These are phyloP conservation scores for Scrobipalpa atriplicella DNA, from an alignment of 2,888 invertebrate genomes.

Conservation along the genomic window DNA sequence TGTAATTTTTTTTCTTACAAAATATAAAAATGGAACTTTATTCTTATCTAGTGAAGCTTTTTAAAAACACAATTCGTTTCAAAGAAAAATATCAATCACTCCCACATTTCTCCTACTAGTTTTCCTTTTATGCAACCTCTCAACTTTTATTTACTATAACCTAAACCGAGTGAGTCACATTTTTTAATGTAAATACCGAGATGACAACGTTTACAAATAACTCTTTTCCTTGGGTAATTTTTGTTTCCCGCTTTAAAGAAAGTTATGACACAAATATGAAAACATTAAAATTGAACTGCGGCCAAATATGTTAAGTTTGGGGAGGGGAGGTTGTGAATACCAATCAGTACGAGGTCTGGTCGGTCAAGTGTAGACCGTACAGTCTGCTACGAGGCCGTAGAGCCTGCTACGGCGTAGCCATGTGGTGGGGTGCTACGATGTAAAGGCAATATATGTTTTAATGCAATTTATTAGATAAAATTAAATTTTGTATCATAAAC, in stretches of 20 bases:
- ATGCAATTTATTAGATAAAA: too few relatives aligned
- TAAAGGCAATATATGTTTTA: background rate
- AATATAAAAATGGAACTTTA: too few relatives aligned
- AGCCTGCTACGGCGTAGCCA: constrained; percentile 63
- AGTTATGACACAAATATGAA: constrained; percentile 78
- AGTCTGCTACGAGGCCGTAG: background rate
- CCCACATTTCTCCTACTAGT: too few relatives aligned
- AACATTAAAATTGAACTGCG: constrained; percentile 77
- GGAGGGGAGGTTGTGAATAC: constrained; percentile 66
- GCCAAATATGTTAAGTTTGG: constrained; percentile 77
- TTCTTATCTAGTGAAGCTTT: too few relatives aligned
- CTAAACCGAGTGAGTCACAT: constrained; percentile 58
- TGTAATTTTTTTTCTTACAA: too few relatives aligned
- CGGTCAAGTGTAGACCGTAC: constrained; percentile 30
- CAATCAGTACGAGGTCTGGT: constrained; percentile 53
- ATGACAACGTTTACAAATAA: constrained; percentile 80
- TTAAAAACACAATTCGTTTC: too few relatives aligned
- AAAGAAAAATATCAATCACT: too few relatives aligned
- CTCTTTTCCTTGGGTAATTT: constrained; percentile 70
- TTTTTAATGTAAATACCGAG: constrained; percentile 75
- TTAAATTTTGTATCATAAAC: too few relatives aligned
- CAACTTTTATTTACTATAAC: background rate
- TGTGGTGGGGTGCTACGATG: constrained; percentile 55
- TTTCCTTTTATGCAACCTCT: background rate
- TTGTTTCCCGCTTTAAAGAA: constrained; percentile 71